These are phyloP conservation scores for Cossypha caffra DNA, from an alignment of 2,797 vertebrate species.

Conservation along the genomic window DNA sequence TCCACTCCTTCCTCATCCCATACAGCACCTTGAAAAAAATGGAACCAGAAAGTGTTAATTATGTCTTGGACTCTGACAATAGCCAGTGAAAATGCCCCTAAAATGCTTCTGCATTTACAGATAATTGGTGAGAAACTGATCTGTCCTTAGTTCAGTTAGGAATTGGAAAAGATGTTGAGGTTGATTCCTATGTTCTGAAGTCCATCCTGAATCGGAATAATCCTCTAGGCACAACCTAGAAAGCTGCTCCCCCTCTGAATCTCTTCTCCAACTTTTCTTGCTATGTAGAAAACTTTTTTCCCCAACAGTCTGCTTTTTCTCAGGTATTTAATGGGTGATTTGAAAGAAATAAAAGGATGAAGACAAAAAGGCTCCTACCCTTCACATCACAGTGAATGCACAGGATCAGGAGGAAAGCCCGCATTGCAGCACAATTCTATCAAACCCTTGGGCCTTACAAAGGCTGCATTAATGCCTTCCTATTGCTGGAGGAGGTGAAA, in stretches of 20 bases:
- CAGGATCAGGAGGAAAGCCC: neutral
- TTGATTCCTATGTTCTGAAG: neutral
- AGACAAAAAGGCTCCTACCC: neutral
- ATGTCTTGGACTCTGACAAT: neutral
- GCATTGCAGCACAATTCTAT: neutral
- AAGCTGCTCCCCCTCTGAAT: neutral
- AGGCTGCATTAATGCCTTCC: neutral
- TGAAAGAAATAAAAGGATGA: slow-evolving; percentile 6
- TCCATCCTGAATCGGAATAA: neutral
- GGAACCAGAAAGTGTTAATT: neutral
- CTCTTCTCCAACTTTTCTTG: neutral
- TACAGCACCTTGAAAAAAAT: neutral
- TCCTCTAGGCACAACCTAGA: neutral
- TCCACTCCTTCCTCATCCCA: neutral
- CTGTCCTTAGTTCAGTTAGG: neutral
- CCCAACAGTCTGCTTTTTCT: neutral
- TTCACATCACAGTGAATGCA: neutral
- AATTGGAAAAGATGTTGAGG: neutral
- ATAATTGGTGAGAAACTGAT: neutral
- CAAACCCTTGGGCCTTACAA: slow-evolving; percentile 27
- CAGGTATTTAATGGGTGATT: neutral
- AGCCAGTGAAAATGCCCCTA: neutral
- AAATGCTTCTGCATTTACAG: neutral
- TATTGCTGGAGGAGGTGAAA: neutral
- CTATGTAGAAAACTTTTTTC: neutral